Conservation (phyloP, 1,140 invertebrate genomes). For the Scylla paramamosain region DNA sequence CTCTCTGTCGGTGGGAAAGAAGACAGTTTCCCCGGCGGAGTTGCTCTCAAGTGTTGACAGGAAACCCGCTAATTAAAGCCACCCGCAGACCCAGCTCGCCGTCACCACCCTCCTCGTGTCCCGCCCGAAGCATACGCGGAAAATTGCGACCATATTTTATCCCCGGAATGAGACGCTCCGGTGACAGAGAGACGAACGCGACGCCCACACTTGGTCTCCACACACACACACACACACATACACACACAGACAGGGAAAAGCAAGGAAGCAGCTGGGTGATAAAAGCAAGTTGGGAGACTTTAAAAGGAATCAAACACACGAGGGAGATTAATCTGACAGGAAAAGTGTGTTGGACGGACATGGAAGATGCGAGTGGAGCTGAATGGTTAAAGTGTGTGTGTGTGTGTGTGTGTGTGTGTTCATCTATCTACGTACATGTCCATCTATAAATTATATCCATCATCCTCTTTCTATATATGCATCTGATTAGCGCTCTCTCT, state of each 20-base stretch:
- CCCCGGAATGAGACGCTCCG: constrained; percentile 41
- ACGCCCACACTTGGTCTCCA: not conserved
- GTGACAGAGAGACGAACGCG: constrained; percentile 5
- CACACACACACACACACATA: not conserved
- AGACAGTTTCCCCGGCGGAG: not conserved
- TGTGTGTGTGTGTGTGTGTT: too few relatives aligned
- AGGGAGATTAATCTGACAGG: too few relatives aligned
- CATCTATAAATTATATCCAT: too few relatives aligned
- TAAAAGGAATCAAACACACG: not conserved
- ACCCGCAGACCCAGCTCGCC: too few relatives aligned
- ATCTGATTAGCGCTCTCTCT: too few relatives aligned
- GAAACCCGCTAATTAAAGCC: constrained; percentile 8
- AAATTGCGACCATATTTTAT: constrained; percentile 70
- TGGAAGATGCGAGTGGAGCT: too few relatives aligned
- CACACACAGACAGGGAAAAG: not conserved
- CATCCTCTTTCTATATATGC: too few relatives aligned
- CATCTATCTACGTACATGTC: too few relatives aligned
- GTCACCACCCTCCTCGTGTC: not conserved
- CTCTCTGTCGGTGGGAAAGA: not conserved
- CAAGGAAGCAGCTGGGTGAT: too few relatives aligned
- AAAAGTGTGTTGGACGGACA: too few relatives aligned
- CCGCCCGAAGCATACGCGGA: constrained; percentile 45
- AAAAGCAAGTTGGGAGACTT: not conserved
- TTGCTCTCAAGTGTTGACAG: not conserved
- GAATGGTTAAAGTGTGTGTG: too few relatives aligned